Conservation (phyloP, 2,888 invertebrate species). For the Mermis nigrescens region DNA sequence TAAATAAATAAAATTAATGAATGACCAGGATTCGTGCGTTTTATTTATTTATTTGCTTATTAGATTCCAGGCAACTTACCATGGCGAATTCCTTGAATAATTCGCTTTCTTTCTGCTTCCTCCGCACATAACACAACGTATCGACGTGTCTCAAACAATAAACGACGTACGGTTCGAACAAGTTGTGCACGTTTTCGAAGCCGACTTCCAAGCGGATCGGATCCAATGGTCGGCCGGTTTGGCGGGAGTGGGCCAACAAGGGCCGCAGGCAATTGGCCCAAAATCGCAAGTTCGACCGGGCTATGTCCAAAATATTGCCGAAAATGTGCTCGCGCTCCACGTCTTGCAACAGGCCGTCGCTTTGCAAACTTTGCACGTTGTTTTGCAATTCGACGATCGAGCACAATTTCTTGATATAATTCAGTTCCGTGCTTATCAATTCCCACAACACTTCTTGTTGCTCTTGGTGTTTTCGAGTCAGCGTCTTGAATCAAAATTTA, state of each 20-base stretch:
- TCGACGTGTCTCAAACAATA: slow-evolving; percentile 69
- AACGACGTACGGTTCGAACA: slow-evolving; percentile 65
- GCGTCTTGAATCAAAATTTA: slow-evolving; percentile 33
- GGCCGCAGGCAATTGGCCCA: slow-evolving; percentile 63
- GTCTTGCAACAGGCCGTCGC: slow-evolving; percentile 54
- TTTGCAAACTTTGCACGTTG: slow-evolving; percentile 61
- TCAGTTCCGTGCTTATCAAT: slow-evolving; percentile 69
- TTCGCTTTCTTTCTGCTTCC: slow-evolving; percentile 49
- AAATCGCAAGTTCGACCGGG: slow-evolving; percentile 55
- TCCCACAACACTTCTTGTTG: slow-evolving; percentile 87
- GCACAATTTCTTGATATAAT: slow-evolving; percentile 65
- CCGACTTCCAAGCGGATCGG: slow-evolving; percentile 57
- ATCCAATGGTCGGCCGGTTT: slow-evolving; percentile 48
- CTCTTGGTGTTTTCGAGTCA: slow-evolving; percentile 51
- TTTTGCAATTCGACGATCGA: slow-evolving; percentile 67
- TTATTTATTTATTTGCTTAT: too few relatives aligned
- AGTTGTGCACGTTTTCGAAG: slow-evolving; percentile 48
- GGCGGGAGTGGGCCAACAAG: slow-evolving; percentile 47
- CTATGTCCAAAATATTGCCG: slow-evolving; percentile 64
- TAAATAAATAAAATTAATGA: too few relatives aligned
- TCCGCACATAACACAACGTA: slow-evolving; percentile 67
- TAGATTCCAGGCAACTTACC: slow-evolving; percentile 38
- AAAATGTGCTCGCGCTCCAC: slow-evolving; percentile 64
- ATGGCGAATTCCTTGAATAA: slow-evolving; percentile 69
- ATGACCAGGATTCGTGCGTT: too few relatives aligned